Evolutionary conservation across 23 tunicate species (phyloP), one percentile per base, ranked within the genome.

Genomic region (Ascidia mentula): DNA sequence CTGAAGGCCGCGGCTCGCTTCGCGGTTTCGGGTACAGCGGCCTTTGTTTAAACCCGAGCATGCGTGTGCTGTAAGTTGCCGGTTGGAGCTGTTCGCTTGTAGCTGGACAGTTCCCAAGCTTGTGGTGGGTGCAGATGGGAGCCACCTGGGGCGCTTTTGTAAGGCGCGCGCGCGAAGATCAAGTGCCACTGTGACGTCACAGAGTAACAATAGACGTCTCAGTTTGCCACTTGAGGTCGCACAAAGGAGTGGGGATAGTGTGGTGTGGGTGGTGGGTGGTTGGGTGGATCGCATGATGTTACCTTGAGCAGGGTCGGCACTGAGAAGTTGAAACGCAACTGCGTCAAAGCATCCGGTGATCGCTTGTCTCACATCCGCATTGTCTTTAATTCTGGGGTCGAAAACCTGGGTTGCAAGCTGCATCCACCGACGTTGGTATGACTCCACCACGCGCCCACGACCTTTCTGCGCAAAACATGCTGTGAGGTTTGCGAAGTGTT

Each of bases 181-280:
- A 15, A 9, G 65, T 53, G 13, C 4, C 22, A 5, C 12, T 53
- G 65, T 53, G 7, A 53, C 65, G 65, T 53, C 53, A 53, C 13
- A 9, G 65, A 9, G n/a, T n/a, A 9, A 53, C 65, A 53, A 53
- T 20, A 53, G 65, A 28, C 12, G 28, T 53, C 22, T 53, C 65
- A 28, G 13, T 53, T 53, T 9, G 65, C 65, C 65, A 53, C 65
- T 53, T 53, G 65, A 53, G 65, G 65, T 53, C 65, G 65, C 24
- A 53, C 65, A 53, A 53, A 53, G 65, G 65, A 6, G 28, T 20
- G 65, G 13, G 65, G n/a, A n/a, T n/a, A n/a, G n/a, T n/a, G n/a
- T n/a, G n/a, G n/a, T n/a, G n/a, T n/a, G n/a, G n/a, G n/a, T n/a
- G n/a, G n/a, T n/a, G n/a, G n/a, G n/a, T n/a, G n/a, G n/a, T n/a